Percentiles rank a stretch among this genome's conserved stretches.
phyloP scores from a whole-genome alignment of 1,140 invertebrate species.

The Idris sp. region DNA sequence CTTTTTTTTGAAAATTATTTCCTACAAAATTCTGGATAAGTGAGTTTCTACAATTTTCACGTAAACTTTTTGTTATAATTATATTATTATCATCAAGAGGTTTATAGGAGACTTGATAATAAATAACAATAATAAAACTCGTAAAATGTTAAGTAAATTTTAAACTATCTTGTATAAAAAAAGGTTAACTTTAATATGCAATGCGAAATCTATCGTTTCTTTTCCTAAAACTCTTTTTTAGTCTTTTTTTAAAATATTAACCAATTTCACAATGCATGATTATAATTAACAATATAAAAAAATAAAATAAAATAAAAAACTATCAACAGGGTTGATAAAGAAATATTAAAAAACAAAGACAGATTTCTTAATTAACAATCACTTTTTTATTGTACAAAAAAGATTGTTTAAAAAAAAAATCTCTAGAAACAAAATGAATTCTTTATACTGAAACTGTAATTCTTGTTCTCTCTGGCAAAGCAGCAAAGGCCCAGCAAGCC shows the following conservation, averaged over 20 bases:
- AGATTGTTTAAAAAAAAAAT: conserved; percentile 1
- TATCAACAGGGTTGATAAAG: conserved; percentile 28
- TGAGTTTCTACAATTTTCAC: too few relatives aligned
- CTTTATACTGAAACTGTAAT: conserved; percentile 72
- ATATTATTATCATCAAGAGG: too few relatives aligned
- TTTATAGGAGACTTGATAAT: too few relatives aligned
- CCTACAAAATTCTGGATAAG: too few relatives aligned
- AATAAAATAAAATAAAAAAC: conserved; percentile 36
- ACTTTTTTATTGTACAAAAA: conserved; percentile 1
- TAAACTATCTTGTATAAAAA: too few relatives aligned
- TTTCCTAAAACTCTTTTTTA: conserved; percentile 34
- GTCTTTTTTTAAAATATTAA: conserved; percentile 51
- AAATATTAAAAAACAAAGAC: too few relatives aligned
- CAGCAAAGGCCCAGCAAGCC: conserved; percentile 81
- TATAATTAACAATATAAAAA: too few relatives aligned
- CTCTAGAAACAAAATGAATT: conserved; percentile 25
- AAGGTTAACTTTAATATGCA: conserved; percentile 11
- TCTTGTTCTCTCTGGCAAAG: conserved; percentile 77
- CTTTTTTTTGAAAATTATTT: too few relatives aligned
- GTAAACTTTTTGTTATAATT: too few relatives aligned
- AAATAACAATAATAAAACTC: too few relatives aligned
- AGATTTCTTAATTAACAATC: too few relatives aligned
- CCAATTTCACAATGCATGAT: conserved; percentile 52
- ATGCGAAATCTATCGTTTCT: conserved; percentile 39
- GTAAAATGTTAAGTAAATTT: too few relatives aligned